These are phyloP conservation scores for Charadrius vociferus DNA, from an alignment of 2,113 vertebrate genomes.

Conservation along the genomic window DNA sequence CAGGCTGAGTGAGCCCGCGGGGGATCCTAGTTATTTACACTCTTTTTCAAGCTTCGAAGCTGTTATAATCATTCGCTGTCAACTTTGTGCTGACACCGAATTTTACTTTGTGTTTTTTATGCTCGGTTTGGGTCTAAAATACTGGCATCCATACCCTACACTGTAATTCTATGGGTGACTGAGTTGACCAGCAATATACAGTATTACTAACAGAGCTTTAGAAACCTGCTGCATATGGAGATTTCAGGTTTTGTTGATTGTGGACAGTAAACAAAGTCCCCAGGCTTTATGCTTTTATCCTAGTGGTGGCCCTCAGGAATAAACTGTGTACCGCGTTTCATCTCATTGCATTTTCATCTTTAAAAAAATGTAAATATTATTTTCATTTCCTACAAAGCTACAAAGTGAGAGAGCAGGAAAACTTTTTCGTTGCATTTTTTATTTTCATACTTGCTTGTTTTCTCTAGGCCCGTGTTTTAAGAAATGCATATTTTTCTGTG, in stretches of 20 bases:
- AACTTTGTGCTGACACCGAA: slow-evolving; percentile 88
- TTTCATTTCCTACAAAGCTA: slow-evolving; percentile 42
- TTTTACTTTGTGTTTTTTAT: slow-evolving; percentile 87
- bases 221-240: slow-evolving; percentile 76
- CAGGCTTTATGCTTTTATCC: slow-evolving; percentile 72
- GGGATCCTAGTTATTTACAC: slow-evolving; percentile 89
- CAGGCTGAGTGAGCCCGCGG: slow-evolving; percentile 83
- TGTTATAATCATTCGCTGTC: slow-evolving; percentile 90
- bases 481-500: slow-evolving; percentile 12
- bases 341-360: slow-evolving; percentile 66
- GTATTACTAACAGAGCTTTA: slow-evolving; percentile 66
- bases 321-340: slow-evolving; percentile 28
- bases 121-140: slow-evolving; percentile 81
- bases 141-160: slow-evolving; percentile 75
- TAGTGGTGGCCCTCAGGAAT: slow-evolving; percentile 67
- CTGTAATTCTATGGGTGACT: slow-evolving; percentile 80
- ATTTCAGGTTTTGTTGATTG: slow-evolving; percentile 76
- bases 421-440: slow-evolving; percentile 48
- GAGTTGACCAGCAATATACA: slow-evolving; percentile 74
- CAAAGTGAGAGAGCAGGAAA: slow-evolving; percentile 53
- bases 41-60: slow-evolving; percentile 87
- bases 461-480: slow-evolving; percentile 1
- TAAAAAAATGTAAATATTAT: slow-evolving; percentile 61
- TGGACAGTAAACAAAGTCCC: slow-evolving; percentile 75
- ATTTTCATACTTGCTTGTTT: slow-evolving; percentile 11